Evolutionary conservation across 2,888 invertebrate species (phyloP), one percentile per base, ranked within the genome.

Genomic region (Galeruca laticollis): DNA sequence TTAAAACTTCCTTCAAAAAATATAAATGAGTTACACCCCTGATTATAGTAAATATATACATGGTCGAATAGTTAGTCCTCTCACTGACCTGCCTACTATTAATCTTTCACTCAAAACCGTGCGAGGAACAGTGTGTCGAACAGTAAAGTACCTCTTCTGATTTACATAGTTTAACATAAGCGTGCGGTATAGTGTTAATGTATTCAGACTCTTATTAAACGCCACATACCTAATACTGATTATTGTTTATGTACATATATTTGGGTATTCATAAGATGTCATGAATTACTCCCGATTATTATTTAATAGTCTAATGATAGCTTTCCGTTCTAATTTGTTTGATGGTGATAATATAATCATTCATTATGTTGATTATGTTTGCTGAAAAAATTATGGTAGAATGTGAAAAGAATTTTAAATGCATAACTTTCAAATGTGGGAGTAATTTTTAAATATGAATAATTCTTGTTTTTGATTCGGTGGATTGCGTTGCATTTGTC

Each of bases 161-260:
- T 81, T 81, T 79, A 78, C 81, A 80, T 81, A 80, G 80, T 81
- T 81, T 80, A 79, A 78, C 81, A 81, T 81, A 81, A 80, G 81
- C 79, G 81, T 81, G 81, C 80, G 73, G 76, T 74, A 60, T 60
- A 57, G 77, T 76, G 79, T 76, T 80, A 81, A 81, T 80, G 73
- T 79, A 81, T 81, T 79, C 81, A 49, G 64, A 56, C 76, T 73
- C 75, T 74, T 76, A 79, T 77, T 78, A 77, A 78, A 78, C 76
- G 78, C 76, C 77, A 71, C 69, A 71, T 69, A 72, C 76, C 79
- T 80, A 80, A 80, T 76, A 74, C 73, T 76, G 76, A 79, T 76
- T 77, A 74, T 75, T 69, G 69, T 69, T 69, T 69, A 69, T 69
- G 69, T 69, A 69, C 69, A 65, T 69, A 69, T 69, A 65, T 69